These are phyloP conservation scores for Drosophila heteroneura DNA, from an alignment of 2,888 invertebrate genomes.

Conservation along the genomic window DNA sequence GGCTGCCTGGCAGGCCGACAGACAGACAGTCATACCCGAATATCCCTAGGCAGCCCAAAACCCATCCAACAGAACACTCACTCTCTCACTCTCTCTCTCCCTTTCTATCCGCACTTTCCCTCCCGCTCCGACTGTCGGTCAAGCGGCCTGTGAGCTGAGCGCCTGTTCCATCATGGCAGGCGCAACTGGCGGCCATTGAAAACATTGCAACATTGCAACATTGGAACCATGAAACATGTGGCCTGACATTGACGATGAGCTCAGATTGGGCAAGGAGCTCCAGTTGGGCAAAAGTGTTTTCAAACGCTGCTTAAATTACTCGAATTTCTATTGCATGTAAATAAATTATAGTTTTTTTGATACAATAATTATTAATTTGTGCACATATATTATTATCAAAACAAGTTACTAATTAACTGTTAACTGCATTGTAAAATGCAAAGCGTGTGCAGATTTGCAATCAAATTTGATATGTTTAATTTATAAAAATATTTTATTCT, in stretches of 20 bases:
- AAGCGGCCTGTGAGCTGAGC: conserved; percentile 51
- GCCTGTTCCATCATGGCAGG: conserved; percentile 70
- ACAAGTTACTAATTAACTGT: neutral
- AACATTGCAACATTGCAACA: conserved; percentile 17
- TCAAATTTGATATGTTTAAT: neutral
- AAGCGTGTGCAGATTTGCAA: neutral
- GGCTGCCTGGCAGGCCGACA: conserved; percentile 35
- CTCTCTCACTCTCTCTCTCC: conserved; percentile 12
- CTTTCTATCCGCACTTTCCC: neutral
- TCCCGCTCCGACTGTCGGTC: conserved; percentile 47
- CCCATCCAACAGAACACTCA: conserved; percentile 40
- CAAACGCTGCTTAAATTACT: neutral
- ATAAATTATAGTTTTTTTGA: neutral
- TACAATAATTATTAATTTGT: neutral
- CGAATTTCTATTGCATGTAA: neutral
- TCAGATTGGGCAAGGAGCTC: neutral
- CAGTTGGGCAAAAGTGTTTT: neutral
- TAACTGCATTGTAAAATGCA: neutral
- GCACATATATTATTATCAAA: neutral
- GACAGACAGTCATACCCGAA: conserved; percentile 42
- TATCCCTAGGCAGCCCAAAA: conserved; percentile 60
- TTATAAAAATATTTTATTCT: neutral
- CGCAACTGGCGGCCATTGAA: conserved; percentile 72
- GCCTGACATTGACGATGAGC: conserved; percentile 60
- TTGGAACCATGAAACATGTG: conserved; percentile 65